These are phyloP conservation scores for Meteorus sp. DNA, from an alignment of 1,140 invertebrate species.

Conservation along the genomic window DNA sequence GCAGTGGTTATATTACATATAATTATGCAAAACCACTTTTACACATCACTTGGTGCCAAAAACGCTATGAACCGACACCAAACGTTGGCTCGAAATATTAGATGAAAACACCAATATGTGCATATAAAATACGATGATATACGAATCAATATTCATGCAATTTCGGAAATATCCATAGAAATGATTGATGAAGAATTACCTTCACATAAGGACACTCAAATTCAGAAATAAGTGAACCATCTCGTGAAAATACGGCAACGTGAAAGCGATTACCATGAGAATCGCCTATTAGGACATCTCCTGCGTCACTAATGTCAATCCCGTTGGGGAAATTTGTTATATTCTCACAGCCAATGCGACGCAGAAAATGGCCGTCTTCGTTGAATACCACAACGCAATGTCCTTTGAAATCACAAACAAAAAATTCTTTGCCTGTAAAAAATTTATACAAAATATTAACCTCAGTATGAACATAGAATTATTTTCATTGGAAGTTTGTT, in stretches of 20 bases:
- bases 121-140: no score
- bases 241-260: conserved; percentile 88
- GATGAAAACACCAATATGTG: no score
- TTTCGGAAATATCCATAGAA: not conserved
- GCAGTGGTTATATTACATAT: not conserved
- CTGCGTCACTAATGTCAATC: conserved; percentile 95
- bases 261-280: conserved; percentile 97
- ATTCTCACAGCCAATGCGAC: conserved; percentile 92
- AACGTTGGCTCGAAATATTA: no score
- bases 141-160: not conserved
- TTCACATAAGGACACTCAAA: conserved; percentile 97
- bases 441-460: no score
- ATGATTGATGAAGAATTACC: conserved; percentile 57
- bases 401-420: conserved; percentile 97
- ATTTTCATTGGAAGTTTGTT: no score
- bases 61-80: no score
- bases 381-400: conserved; percentile 96
- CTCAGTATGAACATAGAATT: no score
- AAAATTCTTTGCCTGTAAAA: conserved; percentile 90
- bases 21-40: no score
- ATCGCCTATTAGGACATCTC: conserved; percentile 94
- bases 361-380: conserved; percentile 86
- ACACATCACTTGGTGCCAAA: no score
- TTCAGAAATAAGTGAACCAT: conserved; percentile 85
- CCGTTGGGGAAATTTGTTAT: conserved; percentile 97